Percentiles rank a stretch among this genome's conserved stretches.
Evolutionary conservation across 2,797 vertebrate species (phyloP).

Genomic region (Coranthus polyacanthus): DNA sequence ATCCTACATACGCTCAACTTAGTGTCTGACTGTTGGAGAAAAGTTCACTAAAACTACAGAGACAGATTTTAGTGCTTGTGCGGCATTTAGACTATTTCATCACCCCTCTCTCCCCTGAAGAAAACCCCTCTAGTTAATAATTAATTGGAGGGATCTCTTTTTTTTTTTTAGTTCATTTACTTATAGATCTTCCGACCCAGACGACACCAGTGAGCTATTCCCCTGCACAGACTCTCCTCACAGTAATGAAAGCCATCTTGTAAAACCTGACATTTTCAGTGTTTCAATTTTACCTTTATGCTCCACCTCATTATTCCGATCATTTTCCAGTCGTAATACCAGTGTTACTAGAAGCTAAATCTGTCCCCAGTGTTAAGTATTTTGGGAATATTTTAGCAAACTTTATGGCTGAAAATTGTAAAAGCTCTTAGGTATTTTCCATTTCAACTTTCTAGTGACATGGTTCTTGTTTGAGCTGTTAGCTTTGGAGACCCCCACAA

Average conservation of each 20-base stretch:
- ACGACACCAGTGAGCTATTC: slow-evolving; percentile 29
- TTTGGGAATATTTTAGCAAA: slow-evolving; percentile 34
- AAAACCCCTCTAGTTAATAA: slow-evolving; percentile 5
- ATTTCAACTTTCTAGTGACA: slow-evolving; percentile 26
- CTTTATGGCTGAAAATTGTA: slow-evolving; percentile 36
- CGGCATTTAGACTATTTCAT: neutral
- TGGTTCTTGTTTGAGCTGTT: slow-evolving; percentile 17
- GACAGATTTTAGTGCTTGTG: too few species aligned
- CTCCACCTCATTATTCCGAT: slow-evolving; percentile 35
- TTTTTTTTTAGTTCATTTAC: neutral
- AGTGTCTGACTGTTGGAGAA: slow-evolving; percentile 12
- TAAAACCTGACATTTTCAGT: slow-evolving; percentile 66
- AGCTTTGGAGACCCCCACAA: slow-evolving; percentile 18
- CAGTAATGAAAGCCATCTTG: slow-evolving; percentile 56
- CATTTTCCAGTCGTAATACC: slow-evolving; percentile 15
- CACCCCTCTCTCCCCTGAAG: neutral
- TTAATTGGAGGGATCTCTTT: neutral
- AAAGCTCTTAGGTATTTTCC: slow-evolving; percentile 44
- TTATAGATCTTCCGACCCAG: slow-evolving; percentile 13
- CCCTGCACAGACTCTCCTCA: slow-evolving; percentile 22
- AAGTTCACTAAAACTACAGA: neutral
- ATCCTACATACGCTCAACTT: slow-evolving; percentile 4
- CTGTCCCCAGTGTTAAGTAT: slow-evolving; percentile 40
- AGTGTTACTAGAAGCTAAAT: slow-evolving; percentile 43
- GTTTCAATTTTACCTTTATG: slow-evolving; percentile 38